Conservation (phyloP, 2,113 vertebrate species). For the Paraplagusia blochii region DNA sequence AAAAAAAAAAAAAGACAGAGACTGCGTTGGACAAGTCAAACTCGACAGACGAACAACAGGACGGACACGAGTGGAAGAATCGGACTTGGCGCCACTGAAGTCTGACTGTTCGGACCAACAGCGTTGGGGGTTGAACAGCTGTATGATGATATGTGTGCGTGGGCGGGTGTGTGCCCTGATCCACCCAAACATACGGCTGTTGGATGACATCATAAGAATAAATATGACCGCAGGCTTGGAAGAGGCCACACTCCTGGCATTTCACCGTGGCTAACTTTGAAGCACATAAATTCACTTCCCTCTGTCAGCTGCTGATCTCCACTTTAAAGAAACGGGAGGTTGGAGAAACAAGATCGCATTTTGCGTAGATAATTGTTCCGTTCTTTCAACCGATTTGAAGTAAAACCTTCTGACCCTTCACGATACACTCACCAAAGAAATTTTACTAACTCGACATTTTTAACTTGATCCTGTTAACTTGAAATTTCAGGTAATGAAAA, state of each 20-base stretch:
- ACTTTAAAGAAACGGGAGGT: slow-evolving; percentile 19
- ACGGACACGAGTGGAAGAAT: slow-evolving; percentile 15
- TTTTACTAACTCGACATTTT: slow-evolving; percentile 25
- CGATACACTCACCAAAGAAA: slow-evolving; percentile 42
- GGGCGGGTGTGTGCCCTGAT: slow-evolving; percentile 54
- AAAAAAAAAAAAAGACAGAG: slow-evolving; percentile 4
- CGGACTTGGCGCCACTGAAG: slow-evolving; percentile 30
- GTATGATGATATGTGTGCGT: slow-evolving; percentile 49
- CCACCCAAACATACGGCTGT: slow-evolving; percentile 58
- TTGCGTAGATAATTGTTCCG: slow-evolving; percentile 48
- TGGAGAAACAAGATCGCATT: slow-evolving; percentile 13
- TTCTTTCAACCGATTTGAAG: slow-evolving; percentile 41
- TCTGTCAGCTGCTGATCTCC: slow-evolving; percentile 14
- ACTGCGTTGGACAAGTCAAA: slow-evolving; percentile 28
- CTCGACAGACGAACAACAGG: slow-evolving; percentile 14
- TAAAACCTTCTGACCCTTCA: slow-evolving; percentile 47
- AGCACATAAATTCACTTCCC: slow-evolving; percentile 9
- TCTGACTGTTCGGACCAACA: slow-evolving; percentile 33
- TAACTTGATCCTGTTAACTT: no score
- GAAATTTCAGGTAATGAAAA: no score
- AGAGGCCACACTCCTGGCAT: slow-evolving; percentile 49
- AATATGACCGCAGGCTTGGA: slow-evolving; percentile 64
- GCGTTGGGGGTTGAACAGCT: slow-evolving; percentile 45
- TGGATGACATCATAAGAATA: slow-evolving; percentile 70
- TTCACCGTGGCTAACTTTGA: slow-evolving; percentile 34